Conservation (phyloP, 1,140 invertebrate genomes). For the Eufriesea mexicana region DNA sequence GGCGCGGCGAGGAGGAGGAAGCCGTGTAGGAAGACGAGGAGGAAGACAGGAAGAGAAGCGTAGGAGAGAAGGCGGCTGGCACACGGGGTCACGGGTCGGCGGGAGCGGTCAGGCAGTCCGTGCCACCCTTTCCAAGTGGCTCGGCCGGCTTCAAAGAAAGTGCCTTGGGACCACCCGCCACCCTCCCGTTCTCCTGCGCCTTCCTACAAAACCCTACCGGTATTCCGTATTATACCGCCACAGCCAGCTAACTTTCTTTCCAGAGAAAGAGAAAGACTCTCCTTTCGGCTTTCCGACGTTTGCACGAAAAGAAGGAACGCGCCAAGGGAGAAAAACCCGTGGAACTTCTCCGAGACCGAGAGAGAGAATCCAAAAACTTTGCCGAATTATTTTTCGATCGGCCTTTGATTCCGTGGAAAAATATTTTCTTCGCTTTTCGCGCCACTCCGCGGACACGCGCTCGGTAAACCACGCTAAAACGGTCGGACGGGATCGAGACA, state of each 20-base stretch:
- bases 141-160: conserved; percentile 80
- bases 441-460: neutral
- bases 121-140: conserved; percentile 74
- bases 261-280: conserved; percentile 14
- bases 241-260: conserved; percentile 63
- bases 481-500: too few relatives aligned
- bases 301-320: conserved; percentile 30
- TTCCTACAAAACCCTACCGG: conserved; percentile 51
- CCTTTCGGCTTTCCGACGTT: conserved; percentile 43
- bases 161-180: conserved; percentile 72
- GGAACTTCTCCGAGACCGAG: neutral
- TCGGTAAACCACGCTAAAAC: too few relatives aligned
- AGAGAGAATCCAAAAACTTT: conserved; percentile 21
- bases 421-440: neutral
- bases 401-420: neutral
- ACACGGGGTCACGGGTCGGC: neutral
- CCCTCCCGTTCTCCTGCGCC: conserved; percentile 30
- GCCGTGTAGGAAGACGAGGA: neutral
- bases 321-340: conserved; percentile 40
- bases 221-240: conserved; percentile 63
- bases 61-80: neutral
- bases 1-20: conserved; percentile 20
- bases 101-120: conserved; percentile 50
- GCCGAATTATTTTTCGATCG: conserved; percentile 45
- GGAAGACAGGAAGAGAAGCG: conserved; percentile 36